Evolutionary conservation across 2,888 invertebrate species (phyloP).

Genomic region (Adineta ricciae): DNA sequence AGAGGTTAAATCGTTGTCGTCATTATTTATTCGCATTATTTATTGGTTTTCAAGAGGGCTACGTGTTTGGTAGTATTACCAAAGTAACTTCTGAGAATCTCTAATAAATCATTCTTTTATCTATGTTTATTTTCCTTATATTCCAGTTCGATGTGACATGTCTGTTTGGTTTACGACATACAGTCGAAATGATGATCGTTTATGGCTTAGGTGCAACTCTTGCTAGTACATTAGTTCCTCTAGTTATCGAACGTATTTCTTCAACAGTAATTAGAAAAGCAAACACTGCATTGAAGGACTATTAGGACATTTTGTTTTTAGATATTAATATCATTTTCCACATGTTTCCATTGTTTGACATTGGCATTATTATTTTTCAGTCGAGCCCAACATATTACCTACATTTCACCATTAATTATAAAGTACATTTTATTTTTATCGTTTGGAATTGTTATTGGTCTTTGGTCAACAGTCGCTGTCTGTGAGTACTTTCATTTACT

Average conservation of each 20-base stretch:
- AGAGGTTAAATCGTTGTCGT: neutral
- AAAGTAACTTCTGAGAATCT: neutral
- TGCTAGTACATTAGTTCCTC: neutral
- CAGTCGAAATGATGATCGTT: slow-evolving; percentile 1
- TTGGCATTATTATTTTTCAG: neutral
- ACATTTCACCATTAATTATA: neutral
- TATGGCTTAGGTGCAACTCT: neutral
- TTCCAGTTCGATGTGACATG: neutral
- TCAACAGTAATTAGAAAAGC: neutral
- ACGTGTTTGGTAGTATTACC: neutral
- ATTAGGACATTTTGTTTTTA: neutral
- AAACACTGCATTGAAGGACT: too few relatives aligned
- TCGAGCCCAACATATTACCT: neutral
- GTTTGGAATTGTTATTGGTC: neutral
- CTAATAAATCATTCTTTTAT: neutral
- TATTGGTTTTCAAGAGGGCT: slow-evolving; percentile 16
- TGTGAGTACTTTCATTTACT: neutral
- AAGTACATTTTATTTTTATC: neutral
- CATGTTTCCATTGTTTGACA: neutral
- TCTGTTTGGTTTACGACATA: neutral
- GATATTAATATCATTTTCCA: neutral
- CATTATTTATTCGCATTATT: neutral
- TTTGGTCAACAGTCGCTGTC: neutral
- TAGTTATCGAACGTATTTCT: neutral
- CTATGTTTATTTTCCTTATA: neutral